A percentile compares a stretch with the other conserved stretches of the same genome.
phyloP scores from a whole-genome alignment of 2,113 vertebrate species.

The Tachycineta bicolor region DNA sequence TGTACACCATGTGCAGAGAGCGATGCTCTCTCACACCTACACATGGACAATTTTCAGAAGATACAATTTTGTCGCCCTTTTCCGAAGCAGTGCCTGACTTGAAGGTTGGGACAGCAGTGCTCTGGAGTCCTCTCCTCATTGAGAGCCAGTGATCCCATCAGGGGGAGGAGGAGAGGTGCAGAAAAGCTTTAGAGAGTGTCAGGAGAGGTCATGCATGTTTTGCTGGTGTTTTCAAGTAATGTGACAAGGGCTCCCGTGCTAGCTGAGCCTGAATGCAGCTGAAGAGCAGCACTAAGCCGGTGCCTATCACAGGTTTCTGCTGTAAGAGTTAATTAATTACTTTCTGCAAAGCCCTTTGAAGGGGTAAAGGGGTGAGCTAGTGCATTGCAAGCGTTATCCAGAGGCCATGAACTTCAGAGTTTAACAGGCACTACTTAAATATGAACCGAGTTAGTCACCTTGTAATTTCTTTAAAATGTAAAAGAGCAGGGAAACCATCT shows the following conservation, averaged over 20 bases:
- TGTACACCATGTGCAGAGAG: rapidly evolving
- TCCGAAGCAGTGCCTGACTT: background rate
- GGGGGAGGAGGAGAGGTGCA: background rate
- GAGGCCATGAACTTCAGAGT: background rate
- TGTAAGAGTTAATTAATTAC: background rate
- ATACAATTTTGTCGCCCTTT: background rate
- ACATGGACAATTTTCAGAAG: background rate
- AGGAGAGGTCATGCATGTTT: background rate
- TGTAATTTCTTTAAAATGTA: background rate
- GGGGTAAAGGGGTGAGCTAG: background rate
- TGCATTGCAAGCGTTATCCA: rapidly evolving
- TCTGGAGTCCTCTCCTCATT: background rate
- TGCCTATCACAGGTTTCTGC: background rate
- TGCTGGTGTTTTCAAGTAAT: background rate
- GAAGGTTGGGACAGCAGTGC: background rate
- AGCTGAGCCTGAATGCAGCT: background rate
- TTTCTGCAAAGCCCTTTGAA: background rate
- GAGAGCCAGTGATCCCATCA: background rate
- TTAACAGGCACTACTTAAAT: background rate
- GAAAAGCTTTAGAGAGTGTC: background rate
- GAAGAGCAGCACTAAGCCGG: background rate
- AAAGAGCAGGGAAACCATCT: background rate
- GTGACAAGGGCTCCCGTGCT: background rate
- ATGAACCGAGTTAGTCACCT: background rate
- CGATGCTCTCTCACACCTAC: rapidly evolving